Percentiles rank a stretch among this genome's conserved stretches.
phyloP scores from a whole-genome alignment of 2,888 invertebrate genomes.

The Drosophila ochracea region DNA sequence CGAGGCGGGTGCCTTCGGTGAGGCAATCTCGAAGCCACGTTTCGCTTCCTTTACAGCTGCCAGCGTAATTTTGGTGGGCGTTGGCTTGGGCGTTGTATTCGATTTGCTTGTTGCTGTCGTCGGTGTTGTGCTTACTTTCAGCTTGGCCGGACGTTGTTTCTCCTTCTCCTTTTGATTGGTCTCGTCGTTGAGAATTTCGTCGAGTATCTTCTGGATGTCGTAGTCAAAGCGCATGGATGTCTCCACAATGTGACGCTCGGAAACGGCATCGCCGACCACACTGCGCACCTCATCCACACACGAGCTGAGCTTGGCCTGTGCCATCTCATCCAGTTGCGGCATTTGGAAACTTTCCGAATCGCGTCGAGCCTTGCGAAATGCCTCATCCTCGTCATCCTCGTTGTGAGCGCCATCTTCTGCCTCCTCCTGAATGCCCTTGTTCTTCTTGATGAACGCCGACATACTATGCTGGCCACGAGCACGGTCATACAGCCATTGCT shows the following conservation, averaged over 20 bases:
- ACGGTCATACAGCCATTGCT: conserved; percentile 94
- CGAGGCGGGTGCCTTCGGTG: conserved; percentile 90
- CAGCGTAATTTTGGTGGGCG: conserved; percentile 65
- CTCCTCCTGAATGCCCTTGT: conserved; percentile 90
- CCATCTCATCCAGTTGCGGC: conserved; percentile 88
- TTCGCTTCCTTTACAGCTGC: conserved; percentile 71
- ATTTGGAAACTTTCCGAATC: conserved; percentile 86
- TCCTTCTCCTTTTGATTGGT: conserved; percentile 66
- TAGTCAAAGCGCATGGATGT: conserved; percentile 90
- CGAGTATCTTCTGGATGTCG: conserved; percentile 90
- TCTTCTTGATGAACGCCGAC: conserved; percentile 89
- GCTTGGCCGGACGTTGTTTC: conserved; percentile 34
- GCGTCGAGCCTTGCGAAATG: conserved; percentile 85
- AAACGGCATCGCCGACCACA: conserved; percentile 91
- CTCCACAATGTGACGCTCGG: conserved; percentile 90
- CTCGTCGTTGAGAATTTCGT: conserved; percentile 88
- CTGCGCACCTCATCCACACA: conserved; percentile 93
- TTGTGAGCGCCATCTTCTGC: conserved; percentile 87
- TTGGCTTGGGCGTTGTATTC: conserved; percentile 22
- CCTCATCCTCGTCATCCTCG: conserved; percentile 85
- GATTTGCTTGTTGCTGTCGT: conserved; percentile 18
- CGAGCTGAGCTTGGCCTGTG: conserved; percentile 91
- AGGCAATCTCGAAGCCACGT: conserved; percentile 83
- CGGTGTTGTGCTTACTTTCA: conserved; percentile 13
- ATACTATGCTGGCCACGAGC: conserved; percentile 90